Conservation (phyloP, 2,113 vertebrate species). For the Callipepla squamata region DNA sequence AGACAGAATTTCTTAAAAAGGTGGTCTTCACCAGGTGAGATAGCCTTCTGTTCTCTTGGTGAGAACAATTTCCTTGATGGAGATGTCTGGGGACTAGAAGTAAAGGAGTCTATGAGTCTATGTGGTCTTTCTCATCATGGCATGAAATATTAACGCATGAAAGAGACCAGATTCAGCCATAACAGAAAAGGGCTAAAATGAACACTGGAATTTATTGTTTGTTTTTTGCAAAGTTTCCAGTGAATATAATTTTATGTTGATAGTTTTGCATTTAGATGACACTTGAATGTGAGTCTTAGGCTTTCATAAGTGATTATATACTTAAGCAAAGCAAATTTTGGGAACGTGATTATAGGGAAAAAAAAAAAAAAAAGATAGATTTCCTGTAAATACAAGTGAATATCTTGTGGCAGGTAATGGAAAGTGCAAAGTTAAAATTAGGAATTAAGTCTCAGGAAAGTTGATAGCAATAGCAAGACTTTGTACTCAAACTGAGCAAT, state of each 20-base stretch:
- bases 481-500: background rate
- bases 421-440: background rate
- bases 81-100: background rate
- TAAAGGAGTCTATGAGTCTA: background rate
- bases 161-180: background rate
- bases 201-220: background rate
- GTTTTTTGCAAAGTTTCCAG: background rate
- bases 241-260: background rate
- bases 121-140: background rate
- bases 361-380: background rate
- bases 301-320: background rate
- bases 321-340: background rate
- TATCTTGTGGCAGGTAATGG: background rate
- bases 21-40: background rate
- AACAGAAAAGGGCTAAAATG: background rate
- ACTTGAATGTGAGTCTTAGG: background rate
- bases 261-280: background rate
- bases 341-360: background rate
- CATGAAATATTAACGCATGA: background rate
- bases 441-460: background rate
- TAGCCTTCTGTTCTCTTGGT: background rate
- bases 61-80: background rate
- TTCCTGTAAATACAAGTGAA: background rate
- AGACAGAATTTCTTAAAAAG: background rate
- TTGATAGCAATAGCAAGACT: background rate